phyloP scores from a whole-genome alignment of 2,888 invertebrate genomes.

The Caenorhabditis uteleia region DNA sequence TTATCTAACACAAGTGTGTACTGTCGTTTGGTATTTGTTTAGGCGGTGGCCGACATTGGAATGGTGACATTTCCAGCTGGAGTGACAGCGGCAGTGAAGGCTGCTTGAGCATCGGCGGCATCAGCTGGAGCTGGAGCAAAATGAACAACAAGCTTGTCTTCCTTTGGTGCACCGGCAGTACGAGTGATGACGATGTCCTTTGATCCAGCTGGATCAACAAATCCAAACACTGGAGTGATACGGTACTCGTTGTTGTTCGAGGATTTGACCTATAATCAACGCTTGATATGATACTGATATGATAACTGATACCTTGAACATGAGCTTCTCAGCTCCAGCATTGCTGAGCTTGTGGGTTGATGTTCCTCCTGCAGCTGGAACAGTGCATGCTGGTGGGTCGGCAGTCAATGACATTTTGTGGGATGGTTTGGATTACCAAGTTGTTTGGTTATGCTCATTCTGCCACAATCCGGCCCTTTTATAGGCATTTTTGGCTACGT shows the following conservation, averaged over 20 bases:
- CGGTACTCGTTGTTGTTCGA: constrained; percentile 54
- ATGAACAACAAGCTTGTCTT: constrained; percentile 44
- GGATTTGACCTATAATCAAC: constrained; percentile 42
- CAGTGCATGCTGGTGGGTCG: constrained; percentile 45
- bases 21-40: too few species aligned
- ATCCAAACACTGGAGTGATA: constrained; percentile 54
- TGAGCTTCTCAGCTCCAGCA: constrained; percentile 34
- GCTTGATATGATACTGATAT: too few species aligned
- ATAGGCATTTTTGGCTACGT: too few species aligned
- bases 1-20: too few species aligned
- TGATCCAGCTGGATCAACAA: constrained; percentile 45
- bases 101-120: constrained; percentile 43
- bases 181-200: constrained; percentile 41
- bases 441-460: too few species aligned
- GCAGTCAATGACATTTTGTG: constrained; percentile 40
- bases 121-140: constrained; percentile 41
- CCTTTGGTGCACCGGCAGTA: constrained; percentile 37
- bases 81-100: constrained; percentile 23
- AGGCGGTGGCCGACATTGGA: constrained; percentile 34
- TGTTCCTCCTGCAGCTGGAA: constrained; percentile 45
- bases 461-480: too few species aligned
- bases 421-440: too few species aligned
- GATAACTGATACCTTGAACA: constrained; percentile 30
- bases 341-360: constrained; percentile 35
- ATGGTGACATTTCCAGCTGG: constrained; percentile 34